These are phyloP conservation scores for Pachymerium ferrugineum DNA, from an alignment of 2,888 invertebrate genomes.

Conservation along the genomic window DNA sequence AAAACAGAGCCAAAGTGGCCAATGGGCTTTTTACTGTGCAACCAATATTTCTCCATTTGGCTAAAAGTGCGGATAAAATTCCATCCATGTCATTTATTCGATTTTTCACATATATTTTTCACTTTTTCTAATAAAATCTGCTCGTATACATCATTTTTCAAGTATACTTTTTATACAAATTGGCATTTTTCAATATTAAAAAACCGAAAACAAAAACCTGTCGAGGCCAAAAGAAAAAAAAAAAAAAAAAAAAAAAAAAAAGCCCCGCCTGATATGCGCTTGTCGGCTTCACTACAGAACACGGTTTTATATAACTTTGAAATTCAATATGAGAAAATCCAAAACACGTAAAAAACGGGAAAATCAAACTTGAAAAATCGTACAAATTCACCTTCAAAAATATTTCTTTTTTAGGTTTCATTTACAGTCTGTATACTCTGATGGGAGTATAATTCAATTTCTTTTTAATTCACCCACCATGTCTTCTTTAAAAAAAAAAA, in stretches of 20 bases:
- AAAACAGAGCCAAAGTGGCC: background rate
- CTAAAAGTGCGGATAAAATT: background rate
- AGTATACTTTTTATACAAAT: constrained; percentile 3
- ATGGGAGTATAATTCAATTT: background rate
- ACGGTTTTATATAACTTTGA: background rate
- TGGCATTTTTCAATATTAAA: constrained; percentile 18
- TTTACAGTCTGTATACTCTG: background rate
- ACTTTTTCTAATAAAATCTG: background rate
- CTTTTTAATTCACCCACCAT: background rate
- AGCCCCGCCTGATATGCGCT: background rate
- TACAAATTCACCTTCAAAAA: no score
- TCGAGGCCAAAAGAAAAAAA: background rate
- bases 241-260: background rate
- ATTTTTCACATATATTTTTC: background rate
- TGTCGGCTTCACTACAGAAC: background rate
- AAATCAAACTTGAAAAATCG: no score
- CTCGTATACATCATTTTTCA: background rate
- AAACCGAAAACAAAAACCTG: background rate
- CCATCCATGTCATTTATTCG: background rate
- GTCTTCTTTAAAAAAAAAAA: background rate
- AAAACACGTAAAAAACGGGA: no score
- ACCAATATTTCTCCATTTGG: constrained; percentile 17
- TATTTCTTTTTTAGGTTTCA: no score
- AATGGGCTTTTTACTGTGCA: background rate
- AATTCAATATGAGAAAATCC: no score